A percentile compares a stretch with the other conserved stretches of the same genome.
Evolutionary conservation across 1,140 invertebrate species (phyloP).

Genomic region (Druon quercuslanigerum): DNA sequence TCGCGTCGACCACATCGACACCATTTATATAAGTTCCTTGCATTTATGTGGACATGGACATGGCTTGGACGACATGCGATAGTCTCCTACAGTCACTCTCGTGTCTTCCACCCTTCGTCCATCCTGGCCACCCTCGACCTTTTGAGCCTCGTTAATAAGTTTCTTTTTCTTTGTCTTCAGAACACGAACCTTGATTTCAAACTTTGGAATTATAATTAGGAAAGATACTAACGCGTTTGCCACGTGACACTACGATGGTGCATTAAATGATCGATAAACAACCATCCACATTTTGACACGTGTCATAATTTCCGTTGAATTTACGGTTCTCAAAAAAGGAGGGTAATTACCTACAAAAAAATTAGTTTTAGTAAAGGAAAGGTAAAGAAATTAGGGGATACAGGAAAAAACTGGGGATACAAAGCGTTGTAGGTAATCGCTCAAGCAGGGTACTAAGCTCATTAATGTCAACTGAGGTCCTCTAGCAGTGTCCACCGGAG

Average conservation of each 20-base stretch:
- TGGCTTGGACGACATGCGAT: slow-evolving; percentile 50
- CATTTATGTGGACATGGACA: slow-evolving; percentile 15
- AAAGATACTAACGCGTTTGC: slow-evolving; percentile 50
- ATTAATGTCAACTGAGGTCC: too few species aligned
- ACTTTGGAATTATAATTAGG: slow-evolving; percentile 56
- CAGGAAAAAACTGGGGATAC: too few species aligned
- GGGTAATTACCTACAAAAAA: too few species aligned
- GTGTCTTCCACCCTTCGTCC: slow-evolving; percentile 59
- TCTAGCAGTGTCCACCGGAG: too few species aligned
- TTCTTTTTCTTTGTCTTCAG: slow-evolving; percentile 60
- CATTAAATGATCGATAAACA: not conserved
- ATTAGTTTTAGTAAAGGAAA: too few species aligned
- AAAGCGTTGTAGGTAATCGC: too few species aligned
- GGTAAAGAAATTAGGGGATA: too few species aligned
- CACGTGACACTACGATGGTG: slow-evolving; percentile 46
- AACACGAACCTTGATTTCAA: slow-evolving; percentile 48
- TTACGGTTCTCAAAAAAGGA: too few species aligned
- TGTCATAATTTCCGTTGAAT: not conserved
- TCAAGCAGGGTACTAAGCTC: too few species aligned
- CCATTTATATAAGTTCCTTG: slow-evolving; percentile 4
- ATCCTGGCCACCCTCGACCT: slow-evolving; percentile 50
- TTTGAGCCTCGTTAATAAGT: slow-evolving; percentile 56
- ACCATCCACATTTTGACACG: not conserved
- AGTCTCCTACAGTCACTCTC: slow-evolving; percentile 57
- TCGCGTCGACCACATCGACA: too few species aligned